Percentiles rank a stretch among this genome's conserved stretches.
phyloP scores from a whole-genome alignment of 2,888 invertebrate genomes.

The Acholoe squamosa region DNA sequence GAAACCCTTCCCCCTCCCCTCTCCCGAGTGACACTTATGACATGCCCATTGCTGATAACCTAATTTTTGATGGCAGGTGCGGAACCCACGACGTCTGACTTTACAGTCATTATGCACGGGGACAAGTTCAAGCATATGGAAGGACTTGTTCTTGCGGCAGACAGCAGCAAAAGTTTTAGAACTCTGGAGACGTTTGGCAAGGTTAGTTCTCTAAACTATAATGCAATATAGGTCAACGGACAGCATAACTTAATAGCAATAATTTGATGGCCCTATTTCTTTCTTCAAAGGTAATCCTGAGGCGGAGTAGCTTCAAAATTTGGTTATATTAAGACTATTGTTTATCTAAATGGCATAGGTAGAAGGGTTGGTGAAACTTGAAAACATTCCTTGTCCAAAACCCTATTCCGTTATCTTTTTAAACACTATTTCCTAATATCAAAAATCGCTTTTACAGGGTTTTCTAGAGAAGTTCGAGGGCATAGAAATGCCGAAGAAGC shows the following conservation, averaged over 20 bases:
- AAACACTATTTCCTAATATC: no score
- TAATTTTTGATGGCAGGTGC: slow-evolving; percentile 87
- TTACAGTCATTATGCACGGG: slow-evolving; percentile 91
- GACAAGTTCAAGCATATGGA: slow-evolving; percentile 93
- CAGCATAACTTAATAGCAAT: neutral
- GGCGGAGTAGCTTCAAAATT: no score
- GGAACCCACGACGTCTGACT: slow-evolving; percentile 87
- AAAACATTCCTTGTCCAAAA: neutral
- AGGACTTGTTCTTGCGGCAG: slow-evolving; percentile 96
- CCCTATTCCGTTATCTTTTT: no score
- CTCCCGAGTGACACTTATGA: no score
- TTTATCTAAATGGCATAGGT: no score
- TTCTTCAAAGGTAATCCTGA: neutral
- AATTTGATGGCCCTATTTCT: neutral
- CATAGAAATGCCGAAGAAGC: slow-evolving; percentile 70
- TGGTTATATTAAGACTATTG: no score
- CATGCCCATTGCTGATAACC: neutral
- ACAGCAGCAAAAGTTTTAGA: slow-evolving; percentile 91
- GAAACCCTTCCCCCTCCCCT: no score
- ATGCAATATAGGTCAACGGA: neutral
- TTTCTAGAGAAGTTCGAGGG: slow-evolving; percentile 86
- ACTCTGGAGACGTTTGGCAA: slow-evolving; percentile 97
- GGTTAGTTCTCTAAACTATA: slow-evolving; percentile 84
- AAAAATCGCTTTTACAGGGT: slow-evolving; percentile 68
- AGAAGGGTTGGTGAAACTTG: neutral